Percentiles rank a stretch among this genome's conserved stretches.
phyloP scores from a whole-genome alignment of 2,888 invertebrate species.

The Heliconius erato region DNA sequence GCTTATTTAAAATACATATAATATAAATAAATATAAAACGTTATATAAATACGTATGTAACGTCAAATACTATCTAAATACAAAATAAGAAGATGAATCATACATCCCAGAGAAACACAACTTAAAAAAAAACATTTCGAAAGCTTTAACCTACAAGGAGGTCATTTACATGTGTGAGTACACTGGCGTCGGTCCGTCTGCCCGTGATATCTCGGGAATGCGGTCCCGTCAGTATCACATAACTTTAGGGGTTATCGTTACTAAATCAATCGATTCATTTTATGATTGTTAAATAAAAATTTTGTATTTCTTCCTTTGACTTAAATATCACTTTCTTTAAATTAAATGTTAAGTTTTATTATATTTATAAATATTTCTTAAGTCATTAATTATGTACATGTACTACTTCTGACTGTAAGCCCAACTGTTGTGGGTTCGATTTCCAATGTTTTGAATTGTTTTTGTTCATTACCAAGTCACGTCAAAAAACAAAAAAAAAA shows the following conservation, averaged over 20 bases:
- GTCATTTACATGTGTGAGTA: constrained; percentile 47
- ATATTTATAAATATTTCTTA: not conserved
- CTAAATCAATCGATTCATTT: constrained; percentile 25
- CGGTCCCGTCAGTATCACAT: constrained; percentile 55
- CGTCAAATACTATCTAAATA: not conserved
- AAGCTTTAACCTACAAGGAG: constrained; percentile 18
- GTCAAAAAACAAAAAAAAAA: not conserved
- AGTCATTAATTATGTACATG: not conserved
- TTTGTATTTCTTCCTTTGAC: not conserved
- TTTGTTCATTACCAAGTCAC: no score
- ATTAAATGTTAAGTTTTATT: not conserved
- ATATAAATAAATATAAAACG: no score
- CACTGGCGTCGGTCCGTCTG: constrained; percentile 75
- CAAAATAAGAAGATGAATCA: not conserved
- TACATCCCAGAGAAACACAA: not conserved
- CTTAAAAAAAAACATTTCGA: constrained; percentile 11
- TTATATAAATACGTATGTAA: not conserved
- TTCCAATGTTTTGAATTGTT: no score
- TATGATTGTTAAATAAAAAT: constrained; percentile 2
- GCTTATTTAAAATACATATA: not conserved
- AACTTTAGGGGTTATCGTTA: constrained; percentile 22
- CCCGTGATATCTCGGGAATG: constrained; percentile 66
- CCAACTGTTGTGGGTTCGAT: no score
- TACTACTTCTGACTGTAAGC: no score
- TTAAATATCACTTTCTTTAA: not conserved